These are phyloP conservation scores for Dreissena polymorpha DNA, from an alignment of 1,140 invertebrate species.

Conservation along the genomic window DNA sequence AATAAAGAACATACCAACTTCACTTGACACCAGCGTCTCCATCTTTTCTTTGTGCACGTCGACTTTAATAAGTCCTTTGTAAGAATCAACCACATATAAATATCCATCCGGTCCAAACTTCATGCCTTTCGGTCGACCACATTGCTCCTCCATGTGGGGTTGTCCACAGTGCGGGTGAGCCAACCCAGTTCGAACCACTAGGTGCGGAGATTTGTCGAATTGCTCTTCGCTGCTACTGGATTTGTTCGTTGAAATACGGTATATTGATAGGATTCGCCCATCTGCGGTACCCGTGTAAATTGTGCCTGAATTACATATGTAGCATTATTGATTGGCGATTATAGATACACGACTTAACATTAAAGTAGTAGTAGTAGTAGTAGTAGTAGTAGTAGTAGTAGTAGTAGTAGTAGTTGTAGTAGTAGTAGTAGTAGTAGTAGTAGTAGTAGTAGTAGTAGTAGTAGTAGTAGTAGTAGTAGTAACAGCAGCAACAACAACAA, in stretches of 20 bases:
- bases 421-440: too few species aligned
- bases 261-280: slow-evolving; percentile 62
- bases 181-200: slow-evolving; percentile 16
- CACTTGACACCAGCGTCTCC: slow-evolving; percentile 51
- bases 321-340: neutral
- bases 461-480: too few species aligned
- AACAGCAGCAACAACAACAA: too few species aligned
- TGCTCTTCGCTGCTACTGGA: too few species aligned
- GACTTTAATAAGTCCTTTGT: slow-evolving; percentile 89
- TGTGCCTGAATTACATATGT: slow-evolving; percentile 56
- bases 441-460: too few species aligned
- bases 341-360: too few species aligned
- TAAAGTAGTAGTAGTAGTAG: too few species aligned
- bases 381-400: too few species aligned
- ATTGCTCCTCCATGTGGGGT: slow-evolving; percentile 76
- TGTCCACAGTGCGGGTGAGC: slow-evolving; percentile 4
- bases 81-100: slow-evolving; percentile 88
- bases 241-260: too few species aligned
- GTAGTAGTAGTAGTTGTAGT: too few species aligned
- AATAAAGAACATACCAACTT: slow-evolving; percentile 32
- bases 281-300: slow-evolving; percentile 70
- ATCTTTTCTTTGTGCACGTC: slow-evolving; percentile 85
- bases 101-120: slow-evolving; percentile 86
- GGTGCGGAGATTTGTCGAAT: neutral
- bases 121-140: slow-evolving; percentile 90